Conservation (phyloP, 2,113 vertebrate species). For the Turdus rufiventris region DNA sequence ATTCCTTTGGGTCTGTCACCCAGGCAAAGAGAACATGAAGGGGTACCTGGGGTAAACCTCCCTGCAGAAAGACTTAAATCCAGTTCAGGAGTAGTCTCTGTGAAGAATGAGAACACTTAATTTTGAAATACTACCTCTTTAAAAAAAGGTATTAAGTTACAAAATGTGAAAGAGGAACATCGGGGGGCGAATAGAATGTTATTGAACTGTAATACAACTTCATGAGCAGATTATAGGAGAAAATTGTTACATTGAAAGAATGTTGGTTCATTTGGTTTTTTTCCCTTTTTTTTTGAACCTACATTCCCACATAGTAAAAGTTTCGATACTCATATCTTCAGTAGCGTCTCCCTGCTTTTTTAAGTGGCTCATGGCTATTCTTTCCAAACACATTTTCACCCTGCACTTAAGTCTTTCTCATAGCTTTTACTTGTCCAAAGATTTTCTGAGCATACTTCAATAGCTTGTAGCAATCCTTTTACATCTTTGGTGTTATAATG, state of each 20-base stretch:
- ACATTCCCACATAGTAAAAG: neutral
- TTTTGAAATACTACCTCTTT: neutral
- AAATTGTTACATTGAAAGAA: neutral
- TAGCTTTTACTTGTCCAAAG: neutral
- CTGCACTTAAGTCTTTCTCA: neutral
- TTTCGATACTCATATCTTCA: neutral
- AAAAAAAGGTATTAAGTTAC: neutral
- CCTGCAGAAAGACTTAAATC: neutral
- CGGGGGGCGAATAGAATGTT: neutral
- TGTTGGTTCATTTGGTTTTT: neutral
- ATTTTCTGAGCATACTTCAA: neutral
- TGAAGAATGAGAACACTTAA: neutral
- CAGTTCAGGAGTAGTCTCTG: neutral
- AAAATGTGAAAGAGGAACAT: neutral
- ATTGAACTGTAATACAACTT: neutral
- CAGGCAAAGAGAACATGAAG: neutral
- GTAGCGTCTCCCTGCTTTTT: neutral
- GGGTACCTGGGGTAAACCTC: neutral
- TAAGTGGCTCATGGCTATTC: neutral
- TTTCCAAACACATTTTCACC: neutral
- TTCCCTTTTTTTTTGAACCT: neutral
- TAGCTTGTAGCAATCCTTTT: neutral
- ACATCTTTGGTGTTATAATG: neutral
- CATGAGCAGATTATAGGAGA: neutral
- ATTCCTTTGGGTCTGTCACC: neutral